These are phyloP conservation scores for Cynoglossus semilaevis DNA, from an alignment of 2,113 vertebrate genomes.

Conservation along the genomic window DNA sequence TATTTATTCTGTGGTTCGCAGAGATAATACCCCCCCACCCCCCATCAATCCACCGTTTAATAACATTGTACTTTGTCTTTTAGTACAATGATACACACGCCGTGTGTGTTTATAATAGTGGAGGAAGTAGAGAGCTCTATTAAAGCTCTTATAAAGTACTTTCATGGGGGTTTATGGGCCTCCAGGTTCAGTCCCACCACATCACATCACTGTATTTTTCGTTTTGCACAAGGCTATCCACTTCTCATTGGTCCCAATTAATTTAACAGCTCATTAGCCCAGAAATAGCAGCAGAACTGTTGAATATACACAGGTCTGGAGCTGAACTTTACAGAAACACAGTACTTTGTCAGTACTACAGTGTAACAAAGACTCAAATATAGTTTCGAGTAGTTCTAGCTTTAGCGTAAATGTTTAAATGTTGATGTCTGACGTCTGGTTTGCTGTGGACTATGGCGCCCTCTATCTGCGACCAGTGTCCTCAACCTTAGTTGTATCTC, in stretches of 20 bases:
- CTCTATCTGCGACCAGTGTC: conserved; percentile 27
- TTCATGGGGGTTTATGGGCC: not conserved
- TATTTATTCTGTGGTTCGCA: not conserved
- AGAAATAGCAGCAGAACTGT: conserved; percentile 4
- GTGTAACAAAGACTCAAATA: no score
- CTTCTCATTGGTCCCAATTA: conserved; percentile 16
- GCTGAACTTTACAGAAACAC: not conserved
- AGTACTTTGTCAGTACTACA: no score
- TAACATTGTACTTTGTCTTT: conserved; percentile 13
- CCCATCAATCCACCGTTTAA: conserved; percentile 25
- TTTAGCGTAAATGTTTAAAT: not conserved
- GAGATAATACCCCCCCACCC: conserved; percentile 43
- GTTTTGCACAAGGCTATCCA: not conserved
- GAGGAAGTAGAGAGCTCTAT: conserved; percentile 12
- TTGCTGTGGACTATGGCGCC: conserved; percentile 40
- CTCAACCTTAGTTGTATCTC: not conserved
- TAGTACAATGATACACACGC: not conserved
- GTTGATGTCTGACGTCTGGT: not conserved
- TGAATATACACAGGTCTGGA: no score
- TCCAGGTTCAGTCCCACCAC: conserved; percentile 2
- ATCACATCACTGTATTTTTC: not conserved
- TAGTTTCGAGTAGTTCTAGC: no score
- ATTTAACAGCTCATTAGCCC: conserved; percentile 13
- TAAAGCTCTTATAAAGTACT: conserved; percentile 24
- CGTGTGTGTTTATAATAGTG: conserved; percentile 7